Percentiles rank a stretch among this genome's conserved stretches.
Evolutionary conservation across 2,113 vertebrate species (phyloP).

Genomic region (Hemiprocne comata): DNA sequence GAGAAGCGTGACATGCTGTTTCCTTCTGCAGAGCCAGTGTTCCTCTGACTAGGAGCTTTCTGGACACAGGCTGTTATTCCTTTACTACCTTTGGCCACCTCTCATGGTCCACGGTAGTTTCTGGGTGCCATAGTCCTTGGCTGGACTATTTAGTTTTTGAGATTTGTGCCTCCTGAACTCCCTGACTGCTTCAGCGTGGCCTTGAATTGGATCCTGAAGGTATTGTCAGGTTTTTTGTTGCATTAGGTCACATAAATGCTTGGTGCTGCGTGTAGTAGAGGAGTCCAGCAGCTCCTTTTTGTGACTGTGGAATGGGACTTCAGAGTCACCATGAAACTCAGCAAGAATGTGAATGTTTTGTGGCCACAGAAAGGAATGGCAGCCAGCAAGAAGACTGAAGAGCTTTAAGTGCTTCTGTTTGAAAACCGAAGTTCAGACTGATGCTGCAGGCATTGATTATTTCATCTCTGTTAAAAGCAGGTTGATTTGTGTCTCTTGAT

Average conservation of each 20-base stretch:
- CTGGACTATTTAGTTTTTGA: neutral
- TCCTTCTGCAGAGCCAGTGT: neutral
- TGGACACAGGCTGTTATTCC: neutral
- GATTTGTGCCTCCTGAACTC: neutral
- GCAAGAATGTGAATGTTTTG: neutral
- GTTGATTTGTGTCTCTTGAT: neutral
- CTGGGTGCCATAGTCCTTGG: neutral
- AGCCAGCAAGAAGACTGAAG: neutral
- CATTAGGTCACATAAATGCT: neutral
- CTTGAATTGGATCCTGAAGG: neutral
- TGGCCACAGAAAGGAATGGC: neutral
- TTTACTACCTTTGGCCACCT: neutral
- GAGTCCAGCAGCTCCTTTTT: neutral
- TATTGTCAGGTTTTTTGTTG: neutral
- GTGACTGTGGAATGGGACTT: neutral
- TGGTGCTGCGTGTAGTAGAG: neutral
- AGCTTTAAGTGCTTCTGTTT: neutral
- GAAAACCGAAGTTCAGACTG: neutral
- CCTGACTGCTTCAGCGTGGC: rapidly evolving
- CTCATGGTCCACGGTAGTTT: neutral
- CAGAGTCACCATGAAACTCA: neutral
- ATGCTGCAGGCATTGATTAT: neutral
- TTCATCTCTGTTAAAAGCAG: neutral
- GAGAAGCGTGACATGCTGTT: neutral
- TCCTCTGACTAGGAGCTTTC: neutral